Evolutionary conservation across 64 coral and sea anemone genomes (phyloP).

Genomic region (Montipora cactus): DNA sequence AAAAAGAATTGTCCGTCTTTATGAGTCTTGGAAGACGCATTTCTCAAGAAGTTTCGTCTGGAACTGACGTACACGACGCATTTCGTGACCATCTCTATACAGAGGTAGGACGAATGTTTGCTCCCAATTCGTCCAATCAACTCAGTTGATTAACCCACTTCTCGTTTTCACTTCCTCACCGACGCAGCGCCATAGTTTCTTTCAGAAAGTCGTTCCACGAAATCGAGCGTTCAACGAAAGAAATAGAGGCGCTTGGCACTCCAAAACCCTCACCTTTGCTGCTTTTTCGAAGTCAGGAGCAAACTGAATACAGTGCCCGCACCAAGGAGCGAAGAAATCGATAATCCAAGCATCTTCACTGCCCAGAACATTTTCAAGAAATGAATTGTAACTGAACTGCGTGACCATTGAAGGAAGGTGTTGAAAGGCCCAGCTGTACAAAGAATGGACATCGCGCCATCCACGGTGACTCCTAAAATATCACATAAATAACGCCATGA

Average conservation of each 20-base stretch:
- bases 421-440: conserved; percentile 90
- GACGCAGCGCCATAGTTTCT: no score
- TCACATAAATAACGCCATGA: background rate
- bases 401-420: conserved; percentile 87
- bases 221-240: no score
- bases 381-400: conserved; percentile 74
- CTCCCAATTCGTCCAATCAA: no score
- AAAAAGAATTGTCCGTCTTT: no score
- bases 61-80: no score
- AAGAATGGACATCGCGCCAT: conserved; percentile 88
- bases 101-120: no score
- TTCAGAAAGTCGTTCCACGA: no score
- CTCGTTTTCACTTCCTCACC: no score
- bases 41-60: no score
- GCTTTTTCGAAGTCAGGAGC: conserved; percentile 95
- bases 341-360: conserved; percentile 88
- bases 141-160: no score
- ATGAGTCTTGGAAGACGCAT: no score
- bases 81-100: no score
- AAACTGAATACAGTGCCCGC: conserved; percentile 97
- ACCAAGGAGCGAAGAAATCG: conserved; percentile 97
- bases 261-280: conserved; percentile 74
- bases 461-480: conserved; percentile 79
- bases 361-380: conserved; percentile 71
- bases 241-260: background rate